These are phyloP conservation scores for Zingel zingel DNA, from an alignment of 2,113 vertebrate species.

Conservation along the genomic window DNA sequence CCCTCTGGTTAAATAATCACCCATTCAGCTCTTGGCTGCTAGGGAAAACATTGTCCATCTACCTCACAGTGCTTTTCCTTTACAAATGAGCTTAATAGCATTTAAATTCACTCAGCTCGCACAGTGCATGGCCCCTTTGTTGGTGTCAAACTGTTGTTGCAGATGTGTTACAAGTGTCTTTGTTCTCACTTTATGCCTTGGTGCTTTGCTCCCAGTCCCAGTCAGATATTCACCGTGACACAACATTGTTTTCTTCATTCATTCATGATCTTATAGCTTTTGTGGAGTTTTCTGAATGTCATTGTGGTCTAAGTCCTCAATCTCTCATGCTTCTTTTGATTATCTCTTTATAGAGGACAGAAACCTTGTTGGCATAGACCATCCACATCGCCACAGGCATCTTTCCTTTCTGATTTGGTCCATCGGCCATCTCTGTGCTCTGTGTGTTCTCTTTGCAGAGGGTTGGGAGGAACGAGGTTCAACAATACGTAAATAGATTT, in stretches of 20 bases:
- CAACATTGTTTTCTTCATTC: not conserved
- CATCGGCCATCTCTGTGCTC: conserved; percentile 34
- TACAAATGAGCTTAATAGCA: conserved; percentile 71
- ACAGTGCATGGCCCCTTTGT: conserved; percentile 76
- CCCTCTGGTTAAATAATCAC: conserved; percentile 57
- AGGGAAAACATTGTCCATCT: conserved; percentile 52
- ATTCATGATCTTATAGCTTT: conserved; percentile 3
- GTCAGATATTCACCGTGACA: not conserved
- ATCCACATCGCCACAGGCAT: not conserved
- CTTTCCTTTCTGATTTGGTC: conserved; percentile 46
- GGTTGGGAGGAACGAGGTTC: conserved; percentile 36
- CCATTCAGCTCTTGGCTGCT: conserved; percentile 37
- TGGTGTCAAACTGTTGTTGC: conserved; percentile 64
- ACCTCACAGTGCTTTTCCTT: conserved; percentile 74
- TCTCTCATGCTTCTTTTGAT: not conserved
- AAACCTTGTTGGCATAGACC: conserved; percentile 34
- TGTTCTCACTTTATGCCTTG: conserved; percentile 33
- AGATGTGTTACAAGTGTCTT: conserved; percentile 36
- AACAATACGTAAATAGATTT: conserved; percentile 75
- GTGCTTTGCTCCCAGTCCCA: conserved; percentile 24
- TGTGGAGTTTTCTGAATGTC: conserved; percentile 8
- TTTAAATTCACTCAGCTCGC: conserved; percentile 44
- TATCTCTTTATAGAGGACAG: conserved; percentile 23
- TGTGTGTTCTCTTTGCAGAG: conserved; percentile 42
- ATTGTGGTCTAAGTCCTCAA: not conserved